phyloP scores from a whole-genome alignment of 2,113 vertebrate species.

The Montifringilla adamsi region DNA sequence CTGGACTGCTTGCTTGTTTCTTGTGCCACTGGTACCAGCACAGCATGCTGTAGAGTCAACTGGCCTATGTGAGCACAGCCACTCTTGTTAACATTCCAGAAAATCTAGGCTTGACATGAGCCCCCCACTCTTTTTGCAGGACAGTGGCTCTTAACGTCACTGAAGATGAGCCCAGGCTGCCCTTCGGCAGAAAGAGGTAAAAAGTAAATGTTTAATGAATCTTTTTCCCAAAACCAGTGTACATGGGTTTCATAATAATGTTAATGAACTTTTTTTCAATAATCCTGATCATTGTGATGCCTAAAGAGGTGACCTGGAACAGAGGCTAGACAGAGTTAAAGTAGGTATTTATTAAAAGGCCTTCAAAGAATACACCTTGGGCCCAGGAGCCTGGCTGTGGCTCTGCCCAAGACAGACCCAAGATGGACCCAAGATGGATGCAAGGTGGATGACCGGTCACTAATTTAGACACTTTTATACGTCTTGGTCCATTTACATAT shows the following conservation, averaged over 20 bases:
- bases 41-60: not conserved
- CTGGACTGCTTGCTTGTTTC: not conserved
- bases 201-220: not conserved
- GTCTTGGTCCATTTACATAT: not conserved
- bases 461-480: not conserved
- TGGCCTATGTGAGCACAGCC: not conserved
- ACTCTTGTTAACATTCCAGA: not conserved
- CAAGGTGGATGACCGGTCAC: not conserved
- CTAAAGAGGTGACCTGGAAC: not conserved
- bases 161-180: not conserved
- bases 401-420: not conserved
- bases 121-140: not conserved
- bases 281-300: not conserved
- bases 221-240: not conserved
- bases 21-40: not conserved
- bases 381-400: not conserved
- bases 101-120: not conserved
- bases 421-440: not conserved
- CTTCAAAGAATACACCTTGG: not conserved
- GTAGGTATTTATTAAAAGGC: not conserved
- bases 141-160: rapidly evolving
- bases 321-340: not conserved
- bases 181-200: not conserved
- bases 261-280: not conserved
- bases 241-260: not conserved